phyloP scores from a whole-genome alignment of 2,888 invertebrate genomes.

The Busseola fusca region DNA sequence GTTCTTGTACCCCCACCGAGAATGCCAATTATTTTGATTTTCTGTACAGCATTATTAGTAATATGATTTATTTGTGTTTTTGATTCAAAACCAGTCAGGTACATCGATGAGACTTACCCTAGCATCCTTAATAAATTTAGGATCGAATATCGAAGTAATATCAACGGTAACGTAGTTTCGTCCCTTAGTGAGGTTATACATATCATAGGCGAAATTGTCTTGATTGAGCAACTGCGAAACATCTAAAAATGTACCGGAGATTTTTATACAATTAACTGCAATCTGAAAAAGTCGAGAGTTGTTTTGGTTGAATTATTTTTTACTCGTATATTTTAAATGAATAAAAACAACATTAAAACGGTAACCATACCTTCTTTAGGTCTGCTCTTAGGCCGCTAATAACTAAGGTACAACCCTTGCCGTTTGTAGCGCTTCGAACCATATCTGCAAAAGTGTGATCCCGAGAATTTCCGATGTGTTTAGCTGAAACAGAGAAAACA shows the following conservation, averaged over 20 bases:
- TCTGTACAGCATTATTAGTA: too few relatives aligned
- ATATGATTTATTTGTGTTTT: background rate
- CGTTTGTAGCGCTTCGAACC: too few relatives aligned
- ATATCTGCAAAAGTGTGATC: too few relatives aligned
- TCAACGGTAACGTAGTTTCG: slow-evolving; percentile 63
- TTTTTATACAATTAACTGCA: slow-evolving; percentile 58
- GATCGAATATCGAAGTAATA: slow-evolving; percentile 64
- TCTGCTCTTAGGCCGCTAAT: slow-evolving; percentile 68
- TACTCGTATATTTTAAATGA: background rate
- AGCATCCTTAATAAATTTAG: slow-evolving; percentile 51
- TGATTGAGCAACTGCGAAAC: slow-evolving; percentile 60
- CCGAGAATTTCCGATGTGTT: too few relatives aligned
- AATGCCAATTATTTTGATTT: background rate
- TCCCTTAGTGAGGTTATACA: slow-evolving; percentile 59
- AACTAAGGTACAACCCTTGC: slow-evolving; percentile 68
- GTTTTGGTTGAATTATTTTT: too few relatives aligned
- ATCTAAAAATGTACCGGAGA: slow-evolving; percentile 61
- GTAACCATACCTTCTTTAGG: slow-evolving; percentile 71
- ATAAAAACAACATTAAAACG: background rate
- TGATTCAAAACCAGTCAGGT: background rate
- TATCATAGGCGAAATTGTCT: slow-evolving; percentile 66
- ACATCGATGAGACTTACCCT: slow-evolving; percentile 56
- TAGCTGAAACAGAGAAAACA: too few relatives aligned
- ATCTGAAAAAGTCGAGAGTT: slow-evolving; percentile 58
- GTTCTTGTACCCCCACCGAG: background rate